Evolutionary conservation across 2,797 vertebrate genomes (phyloP).

Genomic region (Pygocentrus nattereri): DNA sequence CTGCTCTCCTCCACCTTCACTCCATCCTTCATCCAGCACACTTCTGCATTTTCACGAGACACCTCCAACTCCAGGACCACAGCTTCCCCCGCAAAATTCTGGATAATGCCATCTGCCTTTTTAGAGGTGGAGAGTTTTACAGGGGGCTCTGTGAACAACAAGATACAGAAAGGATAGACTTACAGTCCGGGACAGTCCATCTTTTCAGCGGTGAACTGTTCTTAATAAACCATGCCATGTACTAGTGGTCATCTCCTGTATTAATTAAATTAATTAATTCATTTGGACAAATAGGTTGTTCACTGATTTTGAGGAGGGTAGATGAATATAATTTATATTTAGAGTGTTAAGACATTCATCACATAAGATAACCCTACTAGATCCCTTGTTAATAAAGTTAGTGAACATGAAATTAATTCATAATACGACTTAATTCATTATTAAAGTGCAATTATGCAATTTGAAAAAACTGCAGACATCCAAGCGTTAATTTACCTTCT

Average conservation of each 20-base stretch:
- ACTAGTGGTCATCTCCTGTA: background rate
- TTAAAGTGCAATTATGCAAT: too few relatives aligned
- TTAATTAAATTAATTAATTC: too few relatives aligned
- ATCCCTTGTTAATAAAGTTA: too few relatives aligned
- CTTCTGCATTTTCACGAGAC: slow-evolving; percentile 76
- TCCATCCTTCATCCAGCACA: slow-evolving; percentile 86
- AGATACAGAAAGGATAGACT: background rate
- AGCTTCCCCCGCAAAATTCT: slow-evolving; percentile 76
- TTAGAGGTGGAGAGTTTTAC: slow-evolving; percentile 79
- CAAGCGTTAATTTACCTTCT: slow-evolving; percentile 75
- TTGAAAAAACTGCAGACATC: background rate
- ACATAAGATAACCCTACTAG: too few relatives aligned
- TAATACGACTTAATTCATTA: too few relatives aligned
- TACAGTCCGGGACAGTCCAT: too few relatives aligned
- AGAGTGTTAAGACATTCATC: too few relatives aligned
- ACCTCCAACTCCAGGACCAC: slow-evolving; percentile 83
- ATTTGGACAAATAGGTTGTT: background rate
- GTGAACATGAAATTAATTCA: too few relatives aligned
- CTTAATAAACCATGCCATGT: background rate
- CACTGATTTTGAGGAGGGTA: background rate
- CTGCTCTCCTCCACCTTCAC: slow-evolving; percentile 76
- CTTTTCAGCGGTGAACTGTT: background rate
- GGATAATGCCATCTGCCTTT: slow-evolving; percentile 69
- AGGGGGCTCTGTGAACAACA: slow-evolving; percentile 78
- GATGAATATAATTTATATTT: too few relatives aligned